Evolutionary conservation across 2,888 invertebrate species (phyloP), one percentile per base, ranked within the genome.

Genomic region (Polietes domitor): DNA sequence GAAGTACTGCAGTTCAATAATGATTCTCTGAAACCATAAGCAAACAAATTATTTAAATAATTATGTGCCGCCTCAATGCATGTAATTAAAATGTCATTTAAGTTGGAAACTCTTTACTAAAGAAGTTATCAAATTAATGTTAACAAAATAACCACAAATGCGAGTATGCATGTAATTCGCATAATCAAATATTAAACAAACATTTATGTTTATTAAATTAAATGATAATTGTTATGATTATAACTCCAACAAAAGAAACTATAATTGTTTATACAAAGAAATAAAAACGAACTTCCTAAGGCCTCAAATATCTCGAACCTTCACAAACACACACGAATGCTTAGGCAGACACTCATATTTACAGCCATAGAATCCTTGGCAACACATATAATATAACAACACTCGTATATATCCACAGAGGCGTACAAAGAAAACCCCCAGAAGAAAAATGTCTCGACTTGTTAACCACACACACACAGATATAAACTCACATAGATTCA

Each of bases 171-270:
- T n/a, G n/a, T n/a, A 2, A 74, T 17, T 43, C 24, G 17, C 61
- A 21, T 24, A 19, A 58, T 15, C 4, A 12, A 63, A 1, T 50
- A 19, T 26, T 32, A 71, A 61, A 71, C 19, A 77, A 55, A 43
- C 43, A 53, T 47, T 71, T 77, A 47, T 63, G 65, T 53, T 75
- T 75, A 77, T 81, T 72, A 81, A 81, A 78, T 80, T 72, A 84
- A 85, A 85, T 80, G 80, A 77, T 86, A 86, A 86, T 85, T 86
- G 74, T 71, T 82, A 78, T 77, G 72, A 80, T 82, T 77, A 74
- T 71, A 71, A 74, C 75, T 43, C 65, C 26, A 32, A 41, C 10
- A 84, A 74, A 17, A 50, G 12, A 61, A 81, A 80, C 80, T 82
- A 75, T 63, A 32, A 37, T 24, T 75, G 53, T 53, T 7, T 24